Conservation (phyloP, 2,797 vertebrate genomes). For the Chelidonichthys spinosus region DNA sequence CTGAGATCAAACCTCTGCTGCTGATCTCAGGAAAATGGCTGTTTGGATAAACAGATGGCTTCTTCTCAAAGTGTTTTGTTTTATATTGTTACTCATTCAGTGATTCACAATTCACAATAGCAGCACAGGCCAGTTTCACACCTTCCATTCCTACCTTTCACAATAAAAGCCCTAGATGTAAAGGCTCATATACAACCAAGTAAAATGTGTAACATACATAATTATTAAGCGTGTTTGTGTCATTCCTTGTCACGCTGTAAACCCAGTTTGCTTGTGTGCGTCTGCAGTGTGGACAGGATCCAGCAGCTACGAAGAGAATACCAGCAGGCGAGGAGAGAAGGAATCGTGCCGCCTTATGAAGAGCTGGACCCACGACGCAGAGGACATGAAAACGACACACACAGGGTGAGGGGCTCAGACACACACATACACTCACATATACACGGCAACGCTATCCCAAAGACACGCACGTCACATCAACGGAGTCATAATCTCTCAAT, state of each 20-base stretch:
- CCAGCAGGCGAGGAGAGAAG: slow-evolving; percentile 92
- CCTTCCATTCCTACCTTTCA: background rate
- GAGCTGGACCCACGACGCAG: slow-evolving; percentile 85
- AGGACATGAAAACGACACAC: slow-evolving; percentile 84
- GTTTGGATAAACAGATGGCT: slow-evolving; percentile 52
- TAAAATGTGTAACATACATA: too few relatives aligned
- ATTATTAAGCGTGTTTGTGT: too few relatives aligned
- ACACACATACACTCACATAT: background rate
- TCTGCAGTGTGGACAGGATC: slow-evolving; percentile 89
- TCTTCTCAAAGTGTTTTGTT: slow-evolving; percentile 5
- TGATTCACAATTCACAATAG: background rate
- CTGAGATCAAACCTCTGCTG: slow-evolving; percentile 53
- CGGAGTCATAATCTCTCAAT: background rate
- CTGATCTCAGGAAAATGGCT: slow-evolving; percentile 44
- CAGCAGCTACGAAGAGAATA: slow-evolving; percentile 94
- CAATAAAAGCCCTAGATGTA: background rate
- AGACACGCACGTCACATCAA: background rate
- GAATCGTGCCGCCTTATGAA: slow-evolving; percentile 88
- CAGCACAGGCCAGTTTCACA: background rate
- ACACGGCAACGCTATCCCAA: background rate
- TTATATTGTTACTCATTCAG: background rate
- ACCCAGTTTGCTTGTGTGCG: slow-evolving; percentile 37
- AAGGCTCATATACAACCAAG: background rate
- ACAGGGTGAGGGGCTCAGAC: slow-evolving; percentile 84
- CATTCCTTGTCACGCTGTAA: too few relatives aligned